Conservation (phyloP, 1,140 invertebrate species). For the Leptinotarsa defecta region DNA sequence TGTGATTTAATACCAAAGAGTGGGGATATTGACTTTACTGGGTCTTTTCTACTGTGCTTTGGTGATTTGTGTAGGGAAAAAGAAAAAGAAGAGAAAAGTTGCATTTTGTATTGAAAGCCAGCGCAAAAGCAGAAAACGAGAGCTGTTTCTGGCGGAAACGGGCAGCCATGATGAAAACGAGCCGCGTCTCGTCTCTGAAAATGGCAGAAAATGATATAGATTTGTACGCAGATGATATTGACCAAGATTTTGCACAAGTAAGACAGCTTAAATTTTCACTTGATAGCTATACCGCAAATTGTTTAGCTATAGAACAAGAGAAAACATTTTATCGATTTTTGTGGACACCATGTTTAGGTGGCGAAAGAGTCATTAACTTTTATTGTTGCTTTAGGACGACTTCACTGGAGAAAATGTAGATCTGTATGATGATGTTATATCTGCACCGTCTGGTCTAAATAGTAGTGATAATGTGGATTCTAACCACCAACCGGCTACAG, state of each 20-base stretch:
- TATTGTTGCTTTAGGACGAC: conserved; percentile 70
- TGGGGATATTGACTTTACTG: too few relatives aligned
- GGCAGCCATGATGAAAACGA: conserved; percentile 19
- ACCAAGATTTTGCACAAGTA: conserved; percentile 91
- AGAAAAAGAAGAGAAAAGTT: too few relatives aligned
- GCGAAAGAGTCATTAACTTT: not conserved
- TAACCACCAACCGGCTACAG: conserved; percentile 53
- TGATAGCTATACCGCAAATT: too few relatives aligned
- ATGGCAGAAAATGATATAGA: conserved; percentile 97
- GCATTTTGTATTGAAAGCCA: too few relatives aligned
- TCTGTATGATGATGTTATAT: conserved; percentile 95
- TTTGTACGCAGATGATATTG: conserved; percentile 94
- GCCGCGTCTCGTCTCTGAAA: conserved; percentile 30
- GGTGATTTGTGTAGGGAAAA: too few relatives aligned
- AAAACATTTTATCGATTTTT: not conserved
- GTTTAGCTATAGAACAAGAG: too few relatives aligned
- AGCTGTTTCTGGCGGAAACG: not conserved
- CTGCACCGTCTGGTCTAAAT: conserved; percentile 68
- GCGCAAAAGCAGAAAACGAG: too few relatives aligned
- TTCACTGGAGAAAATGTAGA: conserved; percentile 86
- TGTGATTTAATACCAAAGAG: too few relatives aligned
- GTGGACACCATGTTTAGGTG: not conserved
- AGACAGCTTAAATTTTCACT: conserved; percentile 34
- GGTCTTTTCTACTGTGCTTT: too few relatives aligned
- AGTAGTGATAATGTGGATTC: conserved; percentile 60